Evolutionary conservation across 1,140 invertebrate species (phyloP).

Genomic region (Drosophila navojoa): DNA sequence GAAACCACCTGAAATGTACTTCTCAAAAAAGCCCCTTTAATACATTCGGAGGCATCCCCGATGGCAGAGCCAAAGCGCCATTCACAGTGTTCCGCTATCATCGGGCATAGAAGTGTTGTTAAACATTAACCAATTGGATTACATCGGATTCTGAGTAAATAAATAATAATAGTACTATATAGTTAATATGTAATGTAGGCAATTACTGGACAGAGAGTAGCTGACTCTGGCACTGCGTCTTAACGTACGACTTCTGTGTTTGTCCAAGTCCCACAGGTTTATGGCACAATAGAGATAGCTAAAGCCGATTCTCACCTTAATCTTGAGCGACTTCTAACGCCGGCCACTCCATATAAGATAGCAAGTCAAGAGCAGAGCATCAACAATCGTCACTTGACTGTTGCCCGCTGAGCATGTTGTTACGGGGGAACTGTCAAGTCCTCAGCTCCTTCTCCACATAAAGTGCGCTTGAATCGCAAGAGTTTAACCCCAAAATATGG

Average conservation of each 20-base stretch:
- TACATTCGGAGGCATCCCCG: background rate
- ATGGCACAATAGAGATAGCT: slow-evolving; percentile 47
- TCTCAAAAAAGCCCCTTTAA: slow-evolving; percentile 14
- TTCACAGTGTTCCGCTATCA: background rate
- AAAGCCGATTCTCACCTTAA: slow-evolving; percentile 48
- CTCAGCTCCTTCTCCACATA: background rate
- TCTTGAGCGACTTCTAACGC: slow-evolving; percentile 30
- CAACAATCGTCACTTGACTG: slow-evolving; percentile 47
- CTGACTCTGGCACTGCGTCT: slow-evolving; percentile 23
- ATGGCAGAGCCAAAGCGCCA: background rate
- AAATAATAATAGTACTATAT: background rate
- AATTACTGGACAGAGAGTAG: slow-evolving; percentile 11
- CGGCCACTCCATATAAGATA: slow-evolving; percentile 64
- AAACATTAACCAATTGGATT: too few relatives aligned
- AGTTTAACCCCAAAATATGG: slow-evolving; percentile 58
- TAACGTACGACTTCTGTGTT: slow-evolving; percentile 30
- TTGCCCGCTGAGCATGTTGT: slow-evolving; percentile 58
- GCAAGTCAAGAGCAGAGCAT: slow-evolving; percentile 17
- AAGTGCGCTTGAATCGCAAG: background rate
- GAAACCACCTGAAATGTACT: slow-evolving; percentile 34
- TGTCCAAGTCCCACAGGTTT: slow-evolving; percentile 32
- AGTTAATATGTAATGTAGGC: slow-evolving; percentile 11
- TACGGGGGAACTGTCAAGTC: slow-evolving; percentile 7
- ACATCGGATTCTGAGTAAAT: background rate
- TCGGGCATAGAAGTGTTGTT: background rate